Conservation (phyloP, 2,797 vertebrate species). For the Sphenodon punctatus region DNA sequence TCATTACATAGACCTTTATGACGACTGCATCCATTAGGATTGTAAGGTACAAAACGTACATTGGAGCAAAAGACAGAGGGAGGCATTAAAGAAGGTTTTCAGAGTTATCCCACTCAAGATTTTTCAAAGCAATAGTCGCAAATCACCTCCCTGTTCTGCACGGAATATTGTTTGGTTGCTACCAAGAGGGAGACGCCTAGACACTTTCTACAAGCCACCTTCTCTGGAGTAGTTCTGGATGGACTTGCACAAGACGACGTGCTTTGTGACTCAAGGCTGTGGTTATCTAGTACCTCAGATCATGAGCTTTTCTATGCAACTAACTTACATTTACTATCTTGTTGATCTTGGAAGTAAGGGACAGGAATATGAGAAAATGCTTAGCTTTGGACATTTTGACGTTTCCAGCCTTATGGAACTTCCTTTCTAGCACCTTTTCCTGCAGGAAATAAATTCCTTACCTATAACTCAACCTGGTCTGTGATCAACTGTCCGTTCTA, state of each 20-base stretch:
- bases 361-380: not conserved
- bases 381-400: constrained; percentile 4
- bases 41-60: constrained; percentile 18
- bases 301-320: not conserved
- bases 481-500: constrained; percentile 53
- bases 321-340: constrained; percentile 27
- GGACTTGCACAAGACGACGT: too few species aligned
- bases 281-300: not conserved
- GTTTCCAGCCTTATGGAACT: not conserved
- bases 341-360: constrained; percentile 46
- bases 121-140: constrained; percentile 35
- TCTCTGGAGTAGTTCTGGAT: too few species aligned
- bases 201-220: too few species aligned
- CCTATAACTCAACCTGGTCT: constrained; percentile 14
- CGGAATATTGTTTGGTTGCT: not conserved
- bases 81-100: constrained; percentile 44
- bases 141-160: constrained; percentile 5
- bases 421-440: not conserved
- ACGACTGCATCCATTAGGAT: not conserved
- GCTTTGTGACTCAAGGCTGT: too few species aligned
- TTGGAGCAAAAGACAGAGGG: too few species aligned
- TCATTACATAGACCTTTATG: not conserved
- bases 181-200: constrained; percentile 28
- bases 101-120: constrained; percentile 18
- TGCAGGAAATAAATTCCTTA: not conserved